Evolutionary conservation across 2,797 vertebrate species (phyloP), one percentile per base, ranked within the genome.

Genomic region (Smutsia gigantea): DNA sequence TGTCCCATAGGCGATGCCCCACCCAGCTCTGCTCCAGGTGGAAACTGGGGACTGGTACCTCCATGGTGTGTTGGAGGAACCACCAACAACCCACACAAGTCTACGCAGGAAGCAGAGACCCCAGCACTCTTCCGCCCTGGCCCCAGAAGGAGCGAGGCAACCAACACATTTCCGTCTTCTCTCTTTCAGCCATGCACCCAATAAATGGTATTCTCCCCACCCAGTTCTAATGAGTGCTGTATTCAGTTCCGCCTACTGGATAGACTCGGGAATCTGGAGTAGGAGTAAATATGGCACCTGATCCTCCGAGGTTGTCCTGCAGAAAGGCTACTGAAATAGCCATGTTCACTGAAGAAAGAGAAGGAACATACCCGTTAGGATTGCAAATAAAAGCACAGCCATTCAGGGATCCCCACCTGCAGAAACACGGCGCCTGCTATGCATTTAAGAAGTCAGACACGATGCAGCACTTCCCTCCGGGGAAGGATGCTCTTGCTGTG

Each of bases 331-430:
- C 1, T 17, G 14, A 51, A 64, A 72, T 0, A 11, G 17, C 39
- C 25, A 9, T 4, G 49, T 25, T 34, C 55, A 18, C 4, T 0
- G 19, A 34, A 55, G 46, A 66, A 0, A 31, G 15, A 12, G 75
- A 29, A 69, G 39, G 81, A 53, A 27, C 0, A 0, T 0, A 13
- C 2, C 14, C 31, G 0, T 4, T 2, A 1, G 7, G 63, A 23
- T 57, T 31, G 23, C 68, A 42, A 18, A 8, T 10, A 39, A 23
- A 42, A 17, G 51, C 46, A 6, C 4, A 5, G 71, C 42, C 18
- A 23, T 5, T n/a, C 7, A 4, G 79, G 53, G 39, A 74, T 39
- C 27, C 17, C 5, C 3, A 6, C 8, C 17, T 23, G n/a, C 23
- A 77, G 37, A 86, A 64, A 46, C 25, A 5, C 31, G 4, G 78